Percentiles rank a stretch among this genome's conserved stretches.
Conservation (phyloP, 2,797 vertebrate species). For the Hypotaenidia okinawae region DNA sequence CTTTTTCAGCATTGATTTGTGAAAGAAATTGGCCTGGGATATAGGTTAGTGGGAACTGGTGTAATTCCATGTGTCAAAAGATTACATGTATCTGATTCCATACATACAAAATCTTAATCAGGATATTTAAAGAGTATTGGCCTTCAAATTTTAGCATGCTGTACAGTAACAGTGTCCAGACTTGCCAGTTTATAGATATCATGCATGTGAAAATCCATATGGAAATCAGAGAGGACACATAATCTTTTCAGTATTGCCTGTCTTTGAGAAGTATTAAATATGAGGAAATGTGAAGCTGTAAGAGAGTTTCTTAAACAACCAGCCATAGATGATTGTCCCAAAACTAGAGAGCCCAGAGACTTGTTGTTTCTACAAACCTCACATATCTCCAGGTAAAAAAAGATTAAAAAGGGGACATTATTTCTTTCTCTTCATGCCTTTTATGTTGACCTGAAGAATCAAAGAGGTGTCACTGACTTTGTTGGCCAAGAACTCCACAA, state of each 20-base stretch:
- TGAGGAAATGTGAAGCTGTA: not conserved
- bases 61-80: not conserved
- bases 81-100: not conserved
- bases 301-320: not conserved
- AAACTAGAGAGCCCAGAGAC: not conserved
- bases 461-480: not conserved
- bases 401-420: rapidly evolving
- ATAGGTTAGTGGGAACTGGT: not conserved
- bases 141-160: not conserved
- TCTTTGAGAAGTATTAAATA: not conserved
- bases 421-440: not conserved
- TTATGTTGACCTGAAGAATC: not conserved
- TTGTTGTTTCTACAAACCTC: not conserved
- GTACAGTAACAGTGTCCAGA: not conserved
- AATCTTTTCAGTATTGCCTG: not conserved
- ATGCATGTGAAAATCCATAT: not conserved
- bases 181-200: not conserved
- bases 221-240: not conserved
- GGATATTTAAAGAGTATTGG: not conserved
- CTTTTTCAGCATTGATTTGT: not conserved
- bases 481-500: not conserved
- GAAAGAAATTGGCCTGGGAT: not conserved
- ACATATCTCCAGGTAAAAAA: rapidly evolving
- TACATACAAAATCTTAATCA: not conserved
- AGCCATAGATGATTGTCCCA: not conserved